phyloP scores from a whole-genome alignment of 2,113 vertebrate genomes.

The Myotis brandtii region DNA sequence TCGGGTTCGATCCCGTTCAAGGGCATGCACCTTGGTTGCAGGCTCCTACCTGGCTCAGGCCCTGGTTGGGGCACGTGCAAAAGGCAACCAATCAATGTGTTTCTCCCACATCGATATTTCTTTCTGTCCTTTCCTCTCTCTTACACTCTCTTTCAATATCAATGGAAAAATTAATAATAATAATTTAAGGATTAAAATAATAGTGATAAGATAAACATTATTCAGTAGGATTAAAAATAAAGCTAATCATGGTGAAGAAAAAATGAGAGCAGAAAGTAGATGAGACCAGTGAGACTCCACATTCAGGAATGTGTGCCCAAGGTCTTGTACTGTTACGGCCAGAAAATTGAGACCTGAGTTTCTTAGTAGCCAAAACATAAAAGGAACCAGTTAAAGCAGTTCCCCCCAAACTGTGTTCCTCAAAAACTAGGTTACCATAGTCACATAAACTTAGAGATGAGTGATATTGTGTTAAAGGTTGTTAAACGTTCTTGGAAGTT shows the following conservation, averaged over 20 bases:
- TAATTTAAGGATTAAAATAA: too few relatives aligned
- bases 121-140: too few relatives aligned
- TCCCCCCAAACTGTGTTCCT: background rate
- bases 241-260: background rate
- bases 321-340: accelerated
- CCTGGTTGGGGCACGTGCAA: too few relatives aligned
- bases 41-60: too few relatives aligned
- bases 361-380: background rate
- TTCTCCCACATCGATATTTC: too few relatives aligned
- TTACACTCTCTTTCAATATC: too few relatives aligned
- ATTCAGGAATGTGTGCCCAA: background rate
- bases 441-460: background rate
- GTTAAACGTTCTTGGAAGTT: background rate
- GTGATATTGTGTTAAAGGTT: background rate
- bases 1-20: too few relatives aligned
- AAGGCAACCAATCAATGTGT: too few relatives aligned
- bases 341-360: background rate
- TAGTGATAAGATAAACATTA: background rate
- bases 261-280: background rate
- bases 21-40: too few relatives aligned
- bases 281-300: background rate
- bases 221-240: background rate
- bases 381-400: background rate
- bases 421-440: background rate
- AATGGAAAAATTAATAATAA: too few relatives aligned